phyloP scores from a whole-genome alignment of 2,888 invertebrate genomes.

The Therioaphis trifolii region DNA sequence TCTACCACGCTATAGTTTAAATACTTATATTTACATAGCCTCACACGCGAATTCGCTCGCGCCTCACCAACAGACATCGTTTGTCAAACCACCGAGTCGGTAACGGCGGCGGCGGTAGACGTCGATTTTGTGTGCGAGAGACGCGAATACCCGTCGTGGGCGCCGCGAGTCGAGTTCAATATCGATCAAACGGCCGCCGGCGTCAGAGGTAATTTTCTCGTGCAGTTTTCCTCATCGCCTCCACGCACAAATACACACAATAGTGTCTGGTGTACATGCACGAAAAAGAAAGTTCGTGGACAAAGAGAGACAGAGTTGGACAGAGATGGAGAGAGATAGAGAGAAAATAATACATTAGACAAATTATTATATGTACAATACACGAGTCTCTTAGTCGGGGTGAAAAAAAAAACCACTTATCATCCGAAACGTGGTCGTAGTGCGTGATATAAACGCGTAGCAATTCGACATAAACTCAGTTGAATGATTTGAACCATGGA shows the following conservation, averaged over 20 bases:
- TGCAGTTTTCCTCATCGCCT: background rate
- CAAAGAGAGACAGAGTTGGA: no score
- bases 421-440: no score
- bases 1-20: background rate
- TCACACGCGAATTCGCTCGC: background rate
- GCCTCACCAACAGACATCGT: background rate
- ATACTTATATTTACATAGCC: no score
- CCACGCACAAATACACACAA: background rate
- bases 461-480: no score
- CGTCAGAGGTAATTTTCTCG: conserved; percentile 24
- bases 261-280: background rate
- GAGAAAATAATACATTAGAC: no score
- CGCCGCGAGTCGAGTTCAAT: background rate
- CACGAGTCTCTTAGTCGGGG: no score
- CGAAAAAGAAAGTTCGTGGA: background rate
- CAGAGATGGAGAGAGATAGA: no score
- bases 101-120: background rate
- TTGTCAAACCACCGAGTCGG: background rate
- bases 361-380: no score
- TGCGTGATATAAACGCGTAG: no score
- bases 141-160: background rate
- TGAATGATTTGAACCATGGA: no score
- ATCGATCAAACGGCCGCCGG: conserved; percentile 43
- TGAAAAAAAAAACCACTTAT: no score
- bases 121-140: background rate